Evolutionary conservation across 1,140 invertebrate genomes (phyloP), one percentile per base, ranked within the genome.

Genomic region (Leptinotarsa lineolata): DNA sequence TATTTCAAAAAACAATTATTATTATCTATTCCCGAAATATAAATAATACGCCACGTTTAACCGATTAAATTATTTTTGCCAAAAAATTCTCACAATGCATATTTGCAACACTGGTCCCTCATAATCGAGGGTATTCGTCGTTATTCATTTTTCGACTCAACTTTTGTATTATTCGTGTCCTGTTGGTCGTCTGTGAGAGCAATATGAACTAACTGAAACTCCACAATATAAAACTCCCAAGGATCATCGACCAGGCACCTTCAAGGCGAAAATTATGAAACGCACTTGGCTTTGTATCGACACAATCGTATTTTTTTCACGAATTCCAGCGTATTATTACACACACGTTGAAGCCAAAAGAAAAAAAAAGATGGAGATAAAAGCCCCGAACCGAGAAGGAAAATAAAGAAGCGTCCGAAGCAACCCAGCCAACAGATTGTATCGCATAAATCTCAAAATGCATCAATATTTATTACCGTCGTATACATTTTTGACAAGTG

Each of bases 231-330:
- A 39, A 39, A 39, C 30, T 39, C 30, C 8, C 8, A 0, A 2
- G 61, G 13, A 64, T 21, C n/a, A 64, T 21, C 18, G 61, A 30
- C 13, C 61, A 22, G 2, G 24, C n/a, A 22, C 2, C 20, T 22
- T 30, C 15, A n/a, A 64, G 61, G 20, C 20, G 61, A 30, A 64
- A 64, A 20, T 64, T 18, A 20, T 60, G 2, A 22, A 64, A 30
- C n/a, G 61, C 61, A 64, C n/a, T 64, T n/a, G 24, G 15, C 15
- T 64, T 21, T 64, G 61, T 64, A 64, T 64, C 20, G 24, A 18
- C 24, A 64, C 61, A 64, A 22, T 22, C 24, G 15, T 15, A 21
- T 21, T 64, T 64, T 64, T 64, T 18, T 18, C n/a, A 54, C 48
- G 48, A 54, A 54, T 54, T 54, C 48, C 16, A 54, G 4, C 48